Evolutionary conservation across 2,797 vertebrate genomes (phyloP), one percentile per base, ranked within the genome.

Genomic region (Mormyrus hasselquistii): DNA sequence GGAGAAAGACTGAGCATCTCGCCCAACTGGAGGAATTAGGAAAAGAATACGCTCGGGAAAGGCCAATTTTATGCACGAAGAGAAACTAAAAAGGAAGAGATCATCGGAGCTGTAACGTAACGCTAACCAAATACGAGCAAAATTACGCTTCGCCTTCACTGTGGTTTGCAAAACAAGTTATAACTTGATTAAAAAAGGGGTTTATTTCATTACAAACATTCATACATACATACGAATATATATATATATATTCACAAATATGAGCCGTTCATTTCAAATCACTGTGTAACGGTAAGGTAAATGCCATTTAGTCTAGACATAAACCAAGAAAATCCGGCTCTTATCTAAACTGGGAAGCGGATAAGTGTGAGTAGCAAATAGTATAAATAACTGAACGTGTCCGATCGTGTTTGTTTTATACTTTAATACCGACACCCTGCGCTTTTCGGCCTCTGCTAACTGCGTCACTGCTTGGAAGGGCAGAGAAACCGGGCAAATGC

Each of bases 401-500:
- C 38, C 2, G 41, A 83, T 44, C 38, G 38, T n/a, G 79, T 83
- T n/a, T 10, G 8, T 82, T 4, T 34, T 14, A 29, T 25, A 47
- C 19, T 25, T 84, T 49, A 50, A 49, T 4, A 34, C 19, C 2
- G 82, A n/a, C 62, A 14, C 1, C 1, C 10, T 16, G 65, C 65
- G 65, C 29, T 14, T 73, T 73, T 6, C 29, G 65, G 65, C 65
- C 65, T 29, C 44, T 0, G 22, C 52, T 38, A 89, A 89, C 89
- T 89, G 89, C 89, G 89, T 89, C 89, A 89, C 86, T 14, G 55
- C 86, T 47, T 83, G 76, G 29, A 53, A 38, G 14, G 22, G 16
- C 38, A 4, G 44, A 82, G 16, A 87, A 34, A 19, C n/a, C 44
- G 52, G 55, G 76, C 65, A 69, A 22, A 87, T 2, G 38, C 65